phyloP scores from a whole-genome alignment of 2,113 vertebrate species.

The Otus sunia region DNA sequence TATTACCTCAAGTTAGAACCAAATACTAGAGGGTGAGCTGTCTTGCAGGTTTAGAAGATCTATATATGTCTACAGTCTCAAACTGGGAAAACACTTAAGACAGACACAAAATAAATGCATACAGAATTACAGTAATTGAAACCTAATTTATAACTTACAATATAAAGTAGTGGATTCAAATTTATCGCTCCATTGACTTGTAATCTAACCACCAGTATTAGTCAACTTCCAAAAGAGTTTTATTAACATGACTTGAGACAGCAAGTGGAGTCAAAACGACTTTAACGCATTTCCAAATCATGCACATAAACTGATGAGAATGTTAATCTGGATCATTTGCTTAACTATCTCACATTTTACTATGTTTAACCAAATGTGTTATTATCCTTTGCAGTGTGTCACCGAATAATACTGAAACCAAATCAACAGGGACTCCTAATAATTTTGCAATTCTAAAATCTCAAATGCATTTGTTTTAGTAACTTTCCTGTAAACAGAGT shows the following conservation, averaged over 20 bases:
- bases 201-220: not conserved
- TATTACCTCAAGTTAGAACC: not conserved
- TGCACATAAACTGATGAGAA: not conserved
- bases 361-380: not conserved
- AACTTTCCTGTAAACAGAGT: not conserved
- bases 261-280: not conserved
- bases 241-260: not conserved
- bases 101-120: not conserved
- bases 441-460: not conserved
- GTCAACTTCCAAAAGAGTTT: not conserved
- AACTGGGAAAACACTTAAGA: conserved; percentile 5
- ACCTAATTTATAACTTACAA: not conserved
- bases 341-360: not conserved
- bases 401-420: not conserved
- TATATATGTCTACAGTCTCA: not conserved
- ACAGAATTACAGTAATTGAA: not conserved
- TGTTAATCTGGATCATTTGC: not conserved
- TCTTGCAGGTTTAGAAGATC: conserved; percentile 10
- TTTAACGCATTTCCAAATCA: not conserved
- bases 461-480: not conserved
- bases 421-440: not conserved
- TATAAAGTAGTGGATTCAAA: not conserved
- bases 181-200: not conserved
- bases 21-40: conserved; percentile 21
- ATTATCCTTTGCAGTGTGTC: not conserved